Base-by-base conservation (phyloP, 2,888 invertebrate species). In the Notocelia uddmanniana region DNA sequence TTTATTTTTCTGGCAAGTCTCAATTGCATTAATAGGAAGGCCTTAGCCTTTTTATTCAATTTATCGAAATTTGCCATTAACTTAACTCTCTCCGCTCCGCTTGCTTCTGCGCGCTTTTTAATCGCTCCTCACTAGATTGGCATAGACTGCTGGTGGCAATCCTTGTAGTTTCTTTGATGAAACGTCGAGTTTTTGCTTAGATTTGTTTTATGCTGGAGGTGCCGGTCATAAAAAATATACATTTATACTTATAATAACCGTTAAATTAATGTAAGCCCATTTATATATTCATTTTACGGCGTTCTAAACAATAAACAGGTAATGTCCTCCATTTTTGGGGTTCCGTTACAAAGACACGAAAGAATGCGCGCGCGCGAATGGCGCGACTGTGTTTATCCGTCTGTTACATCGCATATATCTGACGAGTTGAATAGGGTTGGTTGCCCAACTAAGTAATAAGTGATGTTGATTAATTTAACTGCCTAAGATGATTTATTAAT, bases 11-110 rank as follows among this genome's bases (percentile, higher is more conserved):
- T 68, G 21, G 71, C 69, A 10, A 58, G 59, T 2, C 73, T 73
- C 41, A 76, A 64, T 73, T 76, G 76, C 77, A 77, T 77, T 5
- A 18, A n/a, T 3, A 77, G n/a, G n/a, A 76, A 34, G 23, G 57
- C 68, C 55, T 74, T 75, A 19, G 73, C 75, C 15, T 55, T 34
- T 37, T 58, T 58, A 31, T 34, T 58, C 37, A 58, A 15, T 31
- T 45, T 45, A 3, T 45, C 15, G 5, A 45, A 45, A 45, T 45
- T 45, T 15, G 9, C 45, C 13, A 45, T 13, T 13, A n/a, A n/a
- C 2, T 3, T 15, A 3, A 45, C 15, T 3, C 45, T 45, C 8
- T 34, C 34, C n/a, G n/a, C n/a, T n/a, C n/a, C 13, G 45, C 45
- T n/a, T n/a, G n/a, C 45, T 13, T n/a, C 13, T 45, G 45, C 1